Percentiles rank a stretch among this genome's conserved stretches.
These are phyloP conservation scores for Panurus biarmicus DNA, from an alignment of 2,113 vertebrate genomes.

Conservation along the genomic window DNA sequence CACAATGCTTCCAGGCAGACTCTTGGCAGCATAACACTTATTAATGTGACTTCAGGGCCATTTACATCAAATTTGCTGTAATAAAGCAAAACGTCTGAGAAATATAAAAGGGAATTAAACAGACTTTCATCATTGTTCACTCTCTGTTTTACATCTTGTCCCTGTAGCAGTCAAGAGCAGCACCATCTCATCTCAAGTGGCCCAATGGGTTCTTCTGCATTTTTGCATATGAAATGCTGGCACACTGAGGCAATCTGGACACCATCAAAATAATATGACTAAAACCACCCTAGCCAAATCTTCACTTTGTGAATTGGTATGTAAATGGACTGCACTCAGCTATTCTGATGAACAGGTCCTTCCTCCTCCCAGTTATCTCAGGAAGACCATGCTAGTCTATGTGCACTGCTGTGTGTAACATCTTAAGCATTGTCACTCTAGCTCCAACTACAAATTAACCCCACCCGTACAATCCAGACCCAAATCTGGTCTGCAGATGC, in stretches of 20 bases:
- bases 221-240: background rate
- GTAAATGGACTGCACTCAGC: background rate
- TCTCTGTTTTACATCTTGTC: background rate
- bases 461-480: background rate
- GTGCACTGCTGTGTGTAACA: accelerated
- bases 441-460: background rate
- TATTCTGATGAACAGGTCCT: background rate
- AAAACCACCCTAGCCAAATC: background rate
- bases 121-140: background rate
- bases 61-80: background rate
- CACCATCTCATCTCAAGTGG: background rate
- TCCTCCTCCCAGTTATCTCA: background rate
- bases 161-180: background rate
- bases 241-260: background rate
- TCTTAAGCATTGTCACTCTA: background rate
- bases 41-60: background rate
- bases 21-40: background rate
- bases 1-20: background rate
- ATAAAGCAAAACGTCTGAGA: background rate
- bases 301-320: background rate
- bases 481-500: background rate
- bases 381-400: background rate
- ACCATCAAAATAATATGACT: accelerated
- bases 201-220: background rate
- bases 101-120: background rate